phyloP scores from a whole-genome alignment of 37 sponge, comb jelly and placozoan genomes.

The Haliclona indistincta region DNA sequence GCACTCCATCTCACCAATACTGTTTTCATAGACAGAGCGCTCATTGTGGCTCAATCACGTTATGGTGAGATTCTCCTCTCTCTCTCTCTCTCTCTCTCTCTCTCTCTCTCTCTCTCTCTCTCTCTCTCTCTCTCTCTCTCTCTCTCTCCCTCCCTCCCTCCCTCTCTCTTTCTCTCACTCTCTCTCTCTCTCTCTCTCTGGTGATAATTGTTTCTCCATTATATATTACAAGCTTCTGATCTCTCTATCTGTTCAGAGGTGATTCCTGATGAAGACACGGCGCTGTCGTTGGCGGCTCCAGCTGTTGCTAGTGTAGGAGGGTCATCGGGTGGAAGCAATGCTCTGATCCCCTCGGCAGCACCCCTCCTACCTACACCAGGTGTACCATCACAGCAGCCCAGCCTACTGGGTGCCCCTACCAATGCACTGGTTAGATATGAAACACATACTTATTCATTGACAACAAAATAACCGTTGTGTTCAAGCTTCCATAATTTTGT shows the following conservation, averaged over 20 bases:
- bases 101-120: slow-evolving; percentile 6
- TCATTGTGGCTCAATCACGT: slow-evolving; percentile 67
- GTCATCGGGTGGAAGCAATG: not conserved
- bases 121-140: slow-evolving; percentile 31
- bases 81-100: slow-evolving; percentile 25
- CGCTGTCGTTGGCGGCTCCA: slow-evolving; percentile 74
- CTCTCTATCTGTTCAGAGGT: slow-evolving; percentile 25
- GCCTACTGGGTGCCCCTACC: slow-evolving; percentile 18
- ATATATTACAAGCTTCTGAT: too few relatives aligned
- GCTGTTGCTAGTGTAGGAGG: slow-evolving; percentile 37
- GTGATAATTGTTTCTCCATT: too few relatives aligned
- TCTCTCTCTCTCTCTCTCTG: too few relatives aligned
- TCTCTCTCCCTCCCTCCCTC: not conserved
- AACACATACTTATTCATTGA: too few relatives aligned
- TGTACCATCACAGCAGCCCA: slow-evolving; percentile 6
- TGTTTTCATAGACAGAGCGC: slow-evolving; percentile 88
- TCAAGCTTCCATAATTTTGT: too few relatives aligned
- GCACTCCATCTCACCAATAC: slow-evolving; percentile 92
- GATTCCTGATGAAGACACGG: slow-evolving; percentile 60
- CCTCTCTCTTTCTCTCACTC: not conserved
- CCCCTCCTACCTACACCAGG: slow-evolving; percentile 79
- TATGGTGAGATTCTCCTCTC: slow-evolving; percentile 20
- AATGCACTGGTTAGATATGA: slow-evolving; percentile 12
- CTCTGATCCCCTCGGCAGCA: too few relatives aligned
- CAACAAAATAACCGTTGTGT: too few relatives aligned